A percentile compares a stretch with the other conserved stretches of the same genome.
Conservation (phyloP, 2,113 vertebrate species). For the Phrynosoma blainvillii region DNA sequence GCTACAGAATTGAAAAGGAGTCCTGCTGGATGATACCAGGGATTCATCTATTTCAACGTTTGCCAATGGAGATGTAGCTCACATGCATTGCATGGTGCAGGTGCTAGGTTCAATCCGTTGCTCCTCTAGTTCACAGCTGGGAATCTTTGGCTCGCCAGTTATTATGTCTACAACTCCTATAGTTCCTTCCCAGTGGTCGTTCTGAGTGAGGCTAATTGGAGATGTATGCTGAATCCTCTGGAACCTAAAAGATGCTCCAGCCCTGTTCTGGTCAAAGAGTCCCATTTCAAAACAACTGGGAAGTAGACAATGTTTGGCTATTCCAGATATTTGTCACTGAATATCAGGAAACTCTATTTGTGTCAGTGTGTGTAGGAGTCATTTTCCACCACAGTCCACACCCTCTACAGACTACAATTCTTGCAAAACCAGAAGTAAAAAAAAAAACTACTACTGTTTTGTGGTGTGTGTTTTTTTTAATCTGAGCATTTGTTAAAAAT, state of each 20-base stretch:
- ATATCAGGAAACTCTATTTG: too few species aligned
- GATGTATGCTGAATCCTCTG: background rate
- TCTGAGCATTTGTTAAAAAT: too few species aligned
- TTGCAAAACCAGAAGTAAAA: too few species aligned
- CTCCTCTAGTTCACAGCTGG: background rate
- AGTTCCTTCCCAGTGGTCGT: background rate
- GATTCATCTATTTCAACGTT: background rate
- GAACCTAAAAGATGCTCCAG: background rate
- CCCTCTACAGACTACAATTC: too few species aligned
- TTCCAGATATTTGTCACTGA: too few species aligned
- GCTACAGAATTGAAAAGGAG: background rate
- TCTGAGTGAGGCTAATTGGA: background rate
- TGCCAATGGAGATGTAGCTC: background rate
- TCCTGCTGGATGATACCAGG: background rate
- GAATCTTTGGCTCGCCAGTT: too few species aligned
- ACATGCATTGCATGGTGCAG: background rate
- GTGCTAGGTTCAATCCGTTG: background rate
- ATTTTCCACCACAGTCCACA: too few species aligned
- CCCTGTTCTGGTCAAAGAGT: background rate
- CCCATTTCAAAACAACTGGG: background rate
- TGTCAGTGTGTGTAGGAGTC: too few species aligned
- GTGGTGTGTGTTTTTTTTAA: too few species aligned
- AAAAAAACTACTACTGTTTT: too few species aligned
- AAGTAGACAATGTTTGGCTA: background rate
- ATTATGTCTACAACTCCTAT: background rate